phyloP scores from a whole-genome alignment of 2,888 invertebrate species.

The Tiliacea aurago region DNA sequence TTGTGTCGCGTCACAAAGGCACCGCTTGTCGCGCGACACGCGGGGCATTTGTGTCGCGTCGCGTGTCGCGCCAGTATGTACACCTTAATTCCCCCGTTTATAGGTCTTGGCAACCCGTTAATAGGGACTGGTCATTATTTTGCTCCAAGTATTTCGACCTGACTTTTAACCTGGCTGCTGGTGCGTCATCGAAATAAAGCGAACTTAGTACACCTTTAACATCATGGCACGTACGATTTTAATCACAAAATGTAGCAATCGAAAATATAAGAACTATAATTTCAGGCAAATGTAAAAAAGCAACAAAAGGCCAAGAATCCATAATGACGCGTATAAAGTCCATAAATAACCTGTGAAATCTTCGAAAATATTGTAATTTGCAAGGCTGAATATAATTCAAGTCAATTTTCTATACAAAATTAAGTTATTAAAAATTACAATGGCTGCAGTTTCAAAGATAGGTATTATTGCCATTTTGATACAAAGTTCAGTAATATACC shows the following conservation, averaged over 20 bases:
- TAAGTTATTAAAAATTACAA: conserved; percentile 46
- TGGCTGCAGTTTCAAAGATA: background rate
- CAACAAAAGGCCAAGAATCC: conserved; percentile 19
- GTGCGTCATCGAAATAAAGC: background rate
- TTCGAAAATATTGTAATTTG: conserved; percentile 21
- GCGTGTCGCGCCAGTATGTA: too few relatives aligned
- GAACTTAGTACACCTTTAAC: conserved; percentile 1
- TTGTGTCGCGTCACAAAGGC: too few relatives aligned
- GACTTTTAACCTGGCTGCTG: conserved; percentile 1
- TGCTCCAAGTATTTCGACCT: background rate
- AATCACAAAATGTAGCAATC: conserved; percentile 39
- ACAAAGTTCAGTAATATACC: background rate
- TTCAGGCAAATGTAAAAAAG: conserved; percentile 4
- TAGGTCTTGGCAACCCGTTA: too few relatives aligned
- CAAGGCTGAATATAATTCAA: conserved; percentile 21
- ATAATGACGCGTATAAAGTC: background rate
- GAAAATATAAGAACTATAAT: conserved; percentile 31
- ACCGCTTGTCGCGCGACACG: too few relatives aligned
- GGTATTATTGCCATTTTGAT: background rate
- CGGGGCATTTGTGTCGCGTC: too few relatives aligned
- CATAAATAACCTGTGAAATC: conserved; percentile 33
- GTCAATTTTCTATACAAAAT: conserved; percentile 21
- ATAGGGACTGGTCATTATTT: background rate
- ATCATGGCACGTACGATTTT: conserved; percentile 29
- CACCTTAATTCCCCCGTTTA: too few relatives aligned